phyloP scores from a whole-genome alignment of 1,140 invertebrate species.

The Chymomyza costata region DNA sequence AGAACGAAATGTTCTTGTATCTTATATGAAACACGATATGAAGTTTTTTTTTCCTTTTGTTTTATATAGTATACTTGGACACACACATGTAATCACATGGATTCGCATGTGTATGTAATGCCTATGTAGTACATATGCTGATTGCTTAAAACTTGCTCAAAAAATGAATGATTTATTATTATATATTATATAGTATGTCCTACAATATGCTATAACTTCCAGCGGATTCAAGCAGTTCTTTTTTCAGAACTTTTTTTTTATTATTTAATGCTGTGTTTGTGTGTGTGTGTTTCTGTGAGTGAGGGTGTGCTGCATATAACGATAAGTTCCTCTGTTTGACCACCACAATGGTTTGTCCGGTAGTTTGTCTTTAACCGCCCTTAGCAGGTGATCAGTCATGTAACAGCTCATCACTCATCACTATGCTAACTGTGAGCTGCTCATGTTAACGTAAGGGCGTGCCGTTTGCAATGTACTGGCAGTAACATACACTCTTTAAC shows the following conservation, averaged over 20 bases:
- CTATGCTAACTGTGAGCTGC: no score
- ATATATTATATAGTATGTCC: background rate
- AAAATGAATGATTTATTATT: conserved; percentile 41
- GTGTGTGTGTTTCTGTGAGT: background rate
- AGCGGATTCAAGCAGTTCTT: background rate
- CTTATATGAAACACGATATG: conserved; percentile 60
- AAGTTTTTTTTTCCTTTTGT: no score
- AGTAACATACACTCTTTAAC: no score
- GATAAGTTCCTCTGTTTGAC: conserved; percentile 1
- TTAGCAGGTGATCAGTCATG: no score
- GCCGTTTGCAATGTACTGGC: no score
- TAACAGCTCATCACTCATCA: no score
- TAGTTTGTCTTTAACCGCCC: no score
- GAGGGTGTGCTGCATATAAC: conserved; percentile 38
- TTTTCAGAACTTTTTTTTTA: background rate
- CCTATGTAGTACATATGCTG: conserved; percentile 45
- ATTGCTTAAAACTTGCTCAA: conserved; percentile 71
- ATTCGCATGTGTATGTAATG: conserved; percentile 10
- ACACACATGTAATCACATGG: conserved; percentile 14
- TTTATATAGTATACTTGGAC: background rate
- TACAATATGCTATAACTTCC: background rate
- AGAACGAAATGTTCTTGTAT: conserved; percentile 3
- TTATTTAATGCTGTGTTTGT: background rate
- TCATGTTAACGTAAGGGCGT: no score
- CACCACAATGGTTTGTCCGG: no score